These are phyloP conservation scores for Notarius quadriscutis DNA, from an alignment of 2,113 vertebrate genomes.

Conservation along the genomic window DNA sequence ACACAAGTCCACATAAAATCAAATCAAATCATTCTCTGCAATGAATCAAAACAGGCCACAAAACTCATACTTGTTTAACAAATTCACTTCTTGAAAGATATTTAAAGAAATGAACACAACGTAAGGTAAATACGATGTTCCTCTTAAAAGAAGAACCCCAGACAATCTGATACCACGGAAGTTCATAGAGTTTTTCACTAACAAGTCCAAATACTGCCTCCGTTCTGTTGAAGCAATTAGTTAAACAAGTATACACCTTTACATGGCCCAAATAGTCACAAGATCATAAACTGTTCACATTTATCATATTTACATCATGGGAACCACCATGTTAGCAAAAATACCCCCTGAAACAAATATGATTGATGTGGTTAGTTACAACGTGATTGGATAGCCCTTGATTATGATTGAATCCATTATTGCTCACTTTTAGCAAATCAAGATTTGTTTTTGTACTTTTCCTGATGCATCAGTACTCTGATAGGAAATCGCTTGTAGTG, in stretches of 20 bases:
- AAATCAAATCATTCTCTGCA: not conserved
- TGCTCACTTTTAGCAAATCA: not conserved
- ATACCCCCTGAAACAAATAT: not conserved
- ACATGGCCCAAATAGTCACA: not conserved
- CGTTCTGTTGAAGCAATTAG: not conserved
- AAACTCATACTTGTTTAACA: not conserved
- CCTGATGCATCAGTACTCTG: not conserved
- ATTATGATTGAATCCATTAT: not conserved
- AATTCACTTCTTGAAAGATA: not conserved
- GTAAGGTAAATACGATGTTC: not conserved
- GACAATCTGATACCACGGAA: not conserved
- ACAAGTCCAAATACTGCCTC: not conserved
- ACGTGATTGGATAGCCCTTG: not conserved
- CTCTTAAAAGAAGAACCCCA: not conserved
- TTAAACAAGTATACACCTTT: conserved; percentile 20
- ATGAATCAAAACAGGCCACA: not conserved
- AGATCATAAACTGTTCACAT: not conserved
- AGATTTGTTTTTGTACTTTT: not conserved
- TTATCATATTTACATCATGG: no score
- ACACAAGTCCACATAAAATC: not conserved
- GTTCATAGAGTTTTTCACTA: not conserved
- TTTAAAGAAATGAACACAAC: not conserved
- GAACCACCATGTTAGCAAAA: not conserved
- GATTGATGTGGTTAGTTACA: conserved; percentile 9
- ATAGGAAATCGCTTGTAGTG: not conserved